Evolutionary conservation across 2,797 vertebrate species (phyloP).

Genomic region (Pitangus sulphuratus): DNA sequence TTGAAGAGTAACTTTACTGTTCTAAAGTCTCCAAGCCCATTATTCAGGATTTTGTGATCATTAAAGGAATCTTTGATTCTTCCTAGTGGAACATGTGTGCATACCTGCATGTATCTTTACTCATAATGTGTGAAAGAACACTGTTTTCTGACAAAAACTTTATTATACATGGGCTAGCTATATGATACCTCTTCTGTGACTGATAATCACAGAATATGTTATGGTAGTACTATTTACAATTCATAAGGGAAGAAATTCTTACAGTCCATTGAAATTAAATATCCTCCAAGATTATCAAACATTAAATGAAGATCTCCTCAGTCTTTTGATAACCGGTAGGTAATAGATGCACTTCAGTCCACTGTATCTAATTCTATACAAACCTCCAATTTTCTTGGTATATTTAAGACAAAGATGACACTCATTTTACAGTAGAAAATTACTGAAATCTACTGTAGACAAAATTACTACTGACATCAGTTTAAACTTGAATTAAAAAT

Average conservation of each 20-base stretch:
- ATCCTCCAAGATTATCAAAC: background rate
- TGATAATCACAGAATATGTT: background rate
- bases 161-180: background rate
- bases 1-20: background rate
- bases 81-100: background rate
- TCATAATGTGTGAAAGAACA: background rate
- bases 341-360: background rate
- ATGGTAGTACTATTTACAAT: background rate
- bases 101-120: background rate
- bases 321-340: background rate
- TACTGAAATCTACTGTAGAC: background rate
- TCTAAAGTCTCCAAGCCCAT: background rate
- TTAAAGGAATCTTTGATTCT: constrained; percentile 16
- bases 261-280: background rate
- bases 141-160: background rate
- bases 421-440: background rate
- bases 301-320: background rate
- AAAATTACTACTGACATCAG: background rate
- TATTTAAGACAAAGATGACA: background rate
- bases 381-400: background rate
- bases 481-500: background rate
- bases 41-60: constrained; percentile 14
- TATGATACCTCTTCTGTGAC: background rate
- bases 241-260: background rate
- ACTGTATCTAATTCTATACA: background rate